Conservation (phyloP, 2,888 invertebrate genomes). For the Eumacrocentrus americanus region DNA sequence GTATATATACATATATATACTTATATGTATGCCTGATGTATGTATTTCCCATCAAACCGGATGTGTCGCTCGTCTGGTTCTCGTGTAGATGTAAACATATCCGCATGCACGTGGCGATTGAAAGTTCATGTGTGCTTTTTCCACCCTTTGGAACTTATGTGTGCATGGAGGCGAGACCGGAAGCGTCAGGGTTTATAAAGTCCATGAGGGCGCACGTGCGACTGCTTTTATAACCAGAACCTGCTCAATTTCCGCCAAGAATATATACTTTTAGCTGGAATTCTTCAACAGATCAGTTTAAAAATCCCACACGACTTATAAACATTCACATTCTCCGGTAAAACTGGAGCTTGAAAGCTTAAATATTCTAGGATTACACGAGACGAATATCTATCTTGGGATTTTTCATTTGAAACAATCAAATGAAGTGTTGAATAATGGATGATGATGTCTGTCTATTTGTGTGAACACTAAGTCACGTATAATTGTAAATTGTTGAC, state of each 20-base stretch:
- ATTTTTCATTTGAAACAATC: background rate
- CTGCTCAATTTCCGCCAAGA: constrained; percentile 10
- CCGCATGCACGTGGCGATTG: constrained; percentile 24
- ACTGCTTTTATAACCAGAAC: constrained; percentile 11
- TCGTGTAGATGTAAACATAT: constrained; percentile 31
- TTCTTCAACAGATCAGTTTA: constrained; percentile 7
- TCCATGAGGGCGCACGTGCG: constrained; percentile 25
- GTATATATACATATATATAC: no score
- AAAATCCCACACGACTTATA: background rate
- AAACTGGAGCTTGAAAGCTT: background rate
- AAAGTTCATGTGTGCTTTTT: constrained; percentile 18
- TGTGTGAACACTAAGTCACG: constrained; percentile 3
- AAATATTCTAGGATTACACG: background rate
- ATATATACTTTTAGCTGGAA: constrained; percentile 11
- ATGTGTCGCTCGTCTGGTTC: constrained; percentile 33
- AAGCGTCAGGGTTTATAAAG: constrained; percentile 35
- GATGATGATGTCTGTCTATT: background rate
- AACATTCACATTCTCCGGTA: background rate
- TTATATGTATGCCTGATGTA: background rate
- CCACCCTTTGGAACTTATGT: constrained; percentile 10
- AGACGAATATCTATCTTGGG: background rate
- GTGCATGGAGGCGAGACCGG: constrained; percentile 32
- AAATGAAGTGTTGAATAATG: constrained; percentile 5
- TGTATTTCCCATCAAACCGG: constrained; percentile 27
- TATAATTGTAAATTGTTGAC: constrained; percentile 5